Conservation (phyloP, 2,888 invertebrate species). For the Acanthopleura granulata region DNA sequence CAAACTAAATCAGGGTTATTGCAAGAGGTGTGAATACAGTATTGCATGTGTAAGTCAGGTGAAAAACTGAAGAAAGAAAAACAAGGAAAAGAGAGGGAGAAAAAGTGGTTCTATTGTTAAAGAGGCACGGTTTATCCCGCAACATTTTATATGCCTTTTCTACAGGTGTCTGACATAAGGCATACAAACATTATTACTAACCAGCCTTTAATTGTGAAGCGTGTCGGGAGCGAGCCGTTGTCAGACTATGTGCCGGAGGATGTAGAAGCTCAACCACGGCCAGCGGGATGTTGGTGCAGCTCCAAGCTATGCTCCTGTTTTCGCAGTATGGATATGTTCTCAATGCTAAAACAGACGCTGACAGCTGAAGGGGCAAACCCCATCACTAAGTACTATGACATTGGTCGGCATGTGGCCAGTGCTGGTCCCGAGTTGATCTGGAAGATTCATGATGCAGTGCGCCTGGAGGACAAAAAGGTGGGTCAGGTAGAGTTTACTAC, state of each 20-base stretch:
- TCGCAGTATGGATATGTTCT: conserved; percentile 60
- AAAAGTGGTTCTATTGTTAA: too few relatives aligned
- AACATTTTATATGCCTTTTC: conserved; percentile 12
- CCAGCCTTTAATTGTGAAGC: not conserved
- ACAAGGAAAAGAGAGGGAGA: too few relatives aligned
- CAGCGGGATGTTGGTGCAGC: not conserved
- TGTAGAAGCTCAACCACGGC: not conserved
- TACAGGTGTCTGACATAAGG: not conserved
- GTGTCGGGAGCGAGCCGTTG: not conserved
- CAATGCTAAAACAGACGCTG: conserved; percentile 59
- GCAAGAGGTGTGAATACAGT: too few relatives aligned
- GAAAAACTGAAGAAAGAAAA: too few relatives aligned
- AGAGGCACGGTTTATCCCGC: not conserved
- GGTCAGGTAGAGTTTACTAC: conserved; percentile 64
- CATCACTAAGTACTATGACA: conserved; percentile 87
- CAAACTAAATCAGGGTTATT: too few relatives aligned
- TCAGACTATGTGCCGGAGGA: not conserved
- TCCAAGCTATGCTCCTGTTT: conserved; percentile 17
- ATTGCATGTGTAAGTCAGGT: too few relatives aligned
- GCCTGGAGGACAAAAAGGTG: conserved; percentile 92
- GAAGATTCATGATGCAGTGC: conserved; percentile 90
- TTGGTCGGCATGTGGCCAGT: conserved; percentile 84
- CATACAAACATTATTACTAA: conserved; percentile 6
- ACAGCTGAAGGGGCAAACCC: conserved; percentile 74
- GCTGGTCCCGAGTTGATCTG: conserved; percentile 92